Conservation (phyloP, 1,140 invertebrate genomes). For the Drosophila pruinosa region DNA sequence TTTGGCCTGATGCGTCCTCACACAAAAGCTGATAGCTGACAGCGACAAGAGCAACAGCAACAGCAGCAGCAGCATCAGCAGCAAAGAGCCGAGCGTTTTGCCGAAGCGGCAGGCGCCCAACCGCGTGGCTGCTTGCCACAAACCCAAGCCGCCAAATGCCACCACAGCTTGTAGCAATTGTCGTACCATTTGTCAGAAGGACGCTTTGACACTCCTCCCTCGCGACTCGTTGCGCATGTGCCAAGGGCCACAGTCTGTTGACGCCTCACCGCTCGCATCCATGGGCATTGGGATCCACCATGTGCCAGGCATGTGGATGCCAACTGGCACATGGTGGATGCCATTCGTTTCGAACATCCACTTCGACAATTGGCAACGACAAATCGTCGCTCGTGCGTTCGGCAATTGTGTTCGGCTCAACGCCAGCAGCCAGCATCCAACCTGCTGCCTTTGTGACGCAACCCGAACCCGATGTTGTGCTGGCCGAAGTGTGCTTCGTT, state of each 20-base stretch:
- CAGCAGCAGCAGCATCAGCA: neutral
- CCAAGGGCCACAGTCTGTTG: neutral
- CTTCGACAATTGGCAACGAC: constrained; percentile 79
- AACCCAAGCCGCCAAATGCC: constrained; percentile 71
- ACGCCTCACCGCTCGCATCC: constrained; percentile 28
- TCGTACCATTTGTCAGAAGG: constrained; percentile 82
- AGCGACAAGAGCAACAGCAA: neutral
- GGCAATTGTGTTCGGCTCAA: constrained; percentile 25
- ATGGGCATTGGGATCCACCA: constrained; percentile 49
- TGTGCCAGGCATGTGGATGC: constrained; percentile 62
- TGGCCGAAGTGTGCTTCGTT: neutral
- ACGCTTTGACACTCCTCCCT: constrained; percentile 76
- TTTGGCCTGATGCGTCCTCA: neutral
- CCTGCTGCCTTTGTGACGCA: constrained; percentile 47
- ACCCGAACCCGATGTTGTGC: neutral
- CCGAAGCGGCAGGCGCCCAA: constrained; percentile 43
- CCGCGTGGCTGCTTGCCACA: constrained; percentile 47
- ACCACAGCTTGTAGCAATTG: constrained; percentile 82
- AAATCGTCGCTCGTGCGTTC: constrained; percentile 32
- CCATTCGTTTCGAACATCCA: constrained; percentile 74
- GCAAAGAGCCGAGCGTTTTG: neutral
- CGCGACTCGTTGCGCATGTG: constrained; percentile 69
- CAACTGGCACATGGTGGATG: constrained; percentile 70
- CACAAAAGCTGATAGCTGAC: too few relatives aligned
- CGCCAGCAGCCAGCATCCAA: constrained; percentile 54